Evolutionary conservation across 2,888 invertebrate genomes (phyloP), one percentile per base, ranked within the genome.

Genomic region (Blomia tropicalis): DNA sequence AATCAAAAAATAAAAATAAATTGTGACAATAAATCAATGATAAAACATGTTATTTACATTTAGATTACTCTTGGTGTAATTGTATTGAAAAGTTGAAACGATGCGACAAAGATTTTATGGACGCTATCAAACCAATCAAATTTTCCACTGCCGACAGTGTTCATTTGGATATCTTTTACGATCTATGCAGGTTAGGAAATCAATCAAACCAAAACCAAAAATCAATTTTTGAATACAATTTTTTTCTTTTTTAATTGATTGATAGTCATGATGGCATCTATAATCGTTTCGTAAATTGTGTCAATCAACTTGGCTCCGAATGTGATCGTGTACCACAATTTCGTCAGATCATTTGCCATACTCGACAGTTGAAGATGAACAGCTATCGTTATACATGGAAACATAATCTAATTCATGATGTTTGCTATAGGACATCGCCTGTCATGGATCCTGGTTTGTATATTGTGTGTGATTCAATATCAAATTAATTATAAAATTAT

Each of bases 371-470:
- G 2, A 62, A 62, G 32, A 41, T 56, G 27, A 22, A 14, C 7
- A 56, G 30, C 7, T 36, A 22, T 25, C 30, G 56, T 14, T 62
- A 36, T 41, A 62, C 31, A 1, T 62, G 62, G 62, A 62, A 62
- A 22, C 22, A 36, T 1, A 62, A 54, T 29, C 43, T 62, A 2
- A 29, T 56, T 11, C 27, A 62, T 58, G 36, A 58, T n/a, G 5
- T 62, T 17, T 62, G 62, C 19, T 56, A 62, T 23, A 17, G 56
- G 17, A 56, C 29, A 2, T n/a, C 5, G 4, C 54, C 54, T 4
- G 4, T 54, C 5, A 19, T 56, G 11, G 56, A 56, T 56, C 22
- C 17, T 2, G 56, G 54, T 44, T n/a, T n/a, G n/a, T 41, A 41
- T 17, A n/a, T 41, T 14, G 41, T 14, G n/a, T 14, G n/a, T 41